Evolutionary conservation across 2,888 invertebrate genomes (phyloP), one percentile per base, ranked within the genome.

Genomic region (Euzetes globulus): DNA sequence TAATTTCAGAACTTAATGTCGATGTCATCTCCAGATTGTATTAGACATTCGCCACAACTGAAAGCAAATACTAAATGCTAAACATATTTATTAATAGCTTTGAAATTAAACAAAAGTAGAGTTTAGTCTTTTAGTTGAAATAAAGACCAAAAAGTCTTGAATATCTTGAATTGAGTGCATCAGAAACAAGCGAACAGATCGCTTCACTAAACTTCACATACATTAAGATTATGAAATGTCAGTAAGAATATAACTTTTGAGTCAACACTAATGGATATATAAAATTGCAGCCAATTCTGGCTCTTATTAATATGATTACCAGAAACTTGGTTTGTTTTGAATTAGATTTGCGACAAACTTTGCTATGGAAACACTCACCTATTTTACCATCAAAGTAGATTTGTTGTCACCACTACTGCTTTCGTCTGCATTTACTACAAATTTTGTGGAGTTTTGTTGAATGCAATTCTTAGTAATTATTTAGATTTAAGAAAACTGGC

Each of bases 1-100:
- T 29, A 65, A 33, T 65, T 65, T 37, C 13, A 33, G 65, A 65
- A 41, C n/a, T 65, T 33, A 37, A n/a, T 33, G 65, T n/a, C 65
- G 65, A 65, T n/a, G n/a, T 65, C 65, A 65, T 65, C 33, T 17
- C 60, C 17, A 65, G 37, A 37, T n/a, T 65, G 29, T n/a, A 58
- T 58, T 22, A 65, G 37, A 65, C 37, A 65, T 65, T 65, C 29
- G 37, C 37, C 65, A 65, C 37, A 65, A 65, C 60, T 60, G n/a
- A 65, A n/a, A 65, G 19, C 29, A 37, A 33, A 37, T n/a, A 65
- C 60, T 52, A 60, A 58, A 60, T 27, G 15, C 29, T 60, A 60
- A 60, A 60, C 29, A 60, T 33, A 29, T 37, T 65, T 65, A 65
- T 65, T 65, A 65, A 65, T 37, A 15, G 65, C 65, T 9, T n/a